These are phyloP conservation scores for Deroplatys truncata DNA, from an alignment of 2,888 invertebrate genomes.

Conservation along the genomic window DNA sequence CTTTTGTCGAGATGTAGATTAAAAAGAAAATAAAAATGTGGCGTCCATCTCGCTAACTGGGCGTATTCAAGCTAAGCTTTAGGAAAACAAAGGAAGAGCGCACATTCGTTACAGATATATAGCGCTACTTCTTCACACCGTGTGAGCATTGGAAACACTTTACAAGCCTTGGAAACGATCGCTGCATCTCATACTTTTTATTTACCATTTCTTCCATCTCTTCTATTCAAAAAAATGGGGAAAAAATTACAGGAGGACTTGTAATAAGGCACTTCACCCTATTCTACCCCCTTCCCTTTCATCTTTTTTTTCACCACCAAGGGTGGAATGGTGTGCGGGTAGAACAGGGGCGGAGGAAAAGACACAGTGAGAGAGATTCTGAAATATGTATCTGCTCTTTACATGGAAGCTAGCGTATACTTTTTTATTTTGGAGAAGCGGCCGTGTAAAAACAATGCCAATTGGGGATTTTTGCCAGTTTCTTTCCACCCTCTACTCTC, in stretches of 20 bases:
- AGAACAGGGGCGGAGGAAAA: not conserved
- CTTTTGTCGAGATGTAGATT: not conserved
- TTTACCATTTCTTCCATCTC: not conserved
- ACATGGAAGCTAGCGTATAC: not conserved
- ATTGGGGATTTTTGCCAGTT: not conserved
- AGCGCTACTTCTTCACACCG: not conserved
- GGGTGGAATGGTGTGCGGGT: not conserved
- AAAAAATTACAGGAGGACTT: not conserved
- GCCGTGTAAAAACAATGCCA: not conserved
- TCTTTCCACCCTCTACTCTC: not conserved
- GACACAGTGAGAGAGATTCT: not conserved
- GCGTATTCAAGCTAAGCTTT: not conserved
- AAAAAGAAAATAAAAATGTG: not conserved
- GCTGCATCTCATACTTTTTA: not conserved
- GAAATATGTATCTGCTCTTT: not conserved
- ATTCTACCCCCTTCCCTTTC: not conserved
- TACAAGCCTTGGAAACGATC: not conserved
- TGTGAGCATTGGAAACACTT: not conserved
- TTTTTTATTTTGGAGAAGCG: not conserved
- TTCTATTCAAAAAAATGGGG: not conserved
- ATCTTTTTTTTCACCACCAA: not conserved
- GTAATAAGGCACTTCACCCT: not conserved
- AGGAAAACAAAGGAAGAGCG: not conserved
- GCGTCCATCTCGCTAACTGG: not conserved
- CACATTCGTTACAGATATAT: not conserved